Evolutionary conservation across 2,113 vertebrate genomes (phyloP).

Genomic region (Ascaphus truei): DNA sequence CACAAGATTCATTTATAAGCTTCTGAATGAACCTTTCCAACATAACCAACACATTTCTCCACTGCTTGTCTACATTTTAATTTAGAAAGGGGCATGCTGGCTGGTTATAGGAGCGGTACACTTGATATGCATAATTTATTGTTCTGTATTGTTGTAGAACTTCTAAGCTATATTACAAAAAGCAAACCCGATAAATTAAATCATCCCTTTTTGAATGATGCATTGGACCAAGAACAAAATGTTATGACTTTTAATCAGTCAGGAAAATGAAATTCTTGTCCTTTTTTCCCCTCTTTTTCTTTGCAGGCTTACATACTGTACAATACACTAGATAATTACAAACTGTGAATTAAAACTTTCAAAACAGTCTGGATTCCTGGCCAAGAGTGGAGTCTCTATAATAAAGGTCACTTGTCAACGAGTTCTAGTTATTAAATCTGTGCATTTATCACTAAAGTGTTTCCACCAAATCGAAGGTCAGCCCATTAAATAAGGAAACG

Average conservation of each 20-base stretch:
- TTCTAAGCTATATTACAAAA: constrained; percentile 24
- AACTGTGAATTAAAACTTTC: constrained; percentile 59
- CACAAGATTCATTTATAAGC: constrained; percentile 42
- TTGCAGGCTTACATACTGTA: constrained; percentile 60
- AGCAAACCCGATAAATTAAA: constrained; percentile 40
- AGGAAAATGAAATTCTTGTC: constrained; percentile 62
- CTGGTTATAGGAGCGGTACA: background rate
- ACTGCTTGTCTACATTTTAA: background rate
- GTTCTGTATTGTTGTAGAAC: constrained; percentile 10
- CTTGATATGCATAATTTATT: constrained; percentile 9
- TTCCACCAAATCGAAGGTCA: constrained; percentile 67
- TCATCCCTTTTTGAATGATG: constrained; percentile 49
- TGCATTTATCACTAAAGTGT: constrained; percentile 60
- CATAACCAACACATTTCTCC: constrained; percentile 18
- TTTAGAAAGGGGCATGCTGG: background rate
- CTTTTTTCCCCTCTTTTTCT: constrained; percentile 57
- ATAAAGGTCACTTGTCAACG: constrained; percentile 71
- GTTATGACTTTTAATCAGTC: constrained; percentile 62
- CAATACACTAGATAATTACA: constrained; percentile 68
- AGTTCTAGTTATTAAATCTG: constrained; percentile 70
- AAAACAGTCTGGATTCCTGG: constrained; percentile 54
- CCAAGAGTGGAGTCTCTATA: constrained; percentile 50
- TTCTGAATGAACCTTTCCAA: constrained; percentile 45
- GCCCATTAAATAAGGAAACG: constrained; percentile 66
- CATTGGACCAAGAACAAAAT: constrained; percentile 48